A percentile compares a stretch with the other conserved stretches of the same genome.
These are phyloP conservation scores for Amphipyra berbera DNA, from an alignment of 2,888 invertebrate species.

Conservation along the genomic window DNA sequence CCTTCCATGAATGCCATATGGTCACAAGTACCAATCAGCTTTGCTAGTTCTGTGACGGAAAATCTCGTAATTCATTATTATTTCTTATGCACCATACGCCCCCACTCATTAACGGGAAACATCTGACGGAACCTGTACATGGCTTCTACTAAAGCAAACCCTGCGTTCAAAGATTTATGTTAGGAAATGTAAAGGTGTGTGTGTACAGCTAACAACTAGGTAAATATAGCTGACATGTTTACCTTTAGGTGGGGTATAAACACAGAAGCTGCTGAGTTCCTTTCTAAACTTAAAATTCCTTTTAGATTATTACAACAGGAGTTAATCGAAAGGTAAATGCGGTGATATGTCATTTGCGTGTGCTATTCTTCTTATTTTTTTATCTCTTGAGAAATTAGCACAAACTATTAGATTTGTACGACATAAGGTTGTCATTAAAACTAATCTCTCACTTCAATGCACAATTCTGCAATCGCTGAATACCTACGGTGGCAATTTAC, in stretches of 20 bases:
- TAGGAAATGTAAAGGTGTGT: constrained; percentile 17
- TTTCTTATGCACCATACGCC: constrained; percentile 37
- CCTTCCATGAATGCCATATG: background rate
- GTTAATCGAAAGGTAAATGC: no score
- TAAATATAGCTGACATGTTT: constrained; percentile 14
- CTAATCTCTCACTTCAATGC: constrained; percentile 55
- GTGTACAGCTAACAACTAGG: constrained; percentile 5
- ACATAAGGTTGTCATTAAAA: constrained; percentile 42
- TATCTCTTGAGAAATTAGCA: no score
- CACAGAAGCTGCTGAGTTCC: background rate
- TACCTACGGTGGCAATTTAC: constrained; percentile 62
- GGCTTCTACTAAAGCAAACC: constrained; percentile 23
- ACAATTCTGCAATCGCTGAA: constrained; percentile 64
- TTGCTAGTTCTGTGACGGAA: constrained; percentile 14
- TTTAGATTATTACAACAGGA: background rate
- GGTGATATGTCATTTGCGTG: no score
- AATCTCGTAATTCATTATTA: constrained; percentile 45
- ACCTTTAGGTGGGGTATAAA: constrained; percentile 14
- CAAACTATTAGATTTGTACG: no score
- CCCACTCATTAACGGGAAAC: constrained; percentile 50
- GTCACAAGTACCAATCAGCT: constrained; percentile 12
- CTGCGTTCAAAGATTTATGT: constrained; percentile 23
- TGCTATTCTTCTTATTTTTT: no score
- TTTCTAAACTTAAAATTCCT: constrained; percentile 5
- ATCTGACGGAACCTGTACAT: constrained; percentile 31